Base-by-base conservation (phyloP, 2,888 invertebrate genomes). In the Drosophila testacea region DNA sequence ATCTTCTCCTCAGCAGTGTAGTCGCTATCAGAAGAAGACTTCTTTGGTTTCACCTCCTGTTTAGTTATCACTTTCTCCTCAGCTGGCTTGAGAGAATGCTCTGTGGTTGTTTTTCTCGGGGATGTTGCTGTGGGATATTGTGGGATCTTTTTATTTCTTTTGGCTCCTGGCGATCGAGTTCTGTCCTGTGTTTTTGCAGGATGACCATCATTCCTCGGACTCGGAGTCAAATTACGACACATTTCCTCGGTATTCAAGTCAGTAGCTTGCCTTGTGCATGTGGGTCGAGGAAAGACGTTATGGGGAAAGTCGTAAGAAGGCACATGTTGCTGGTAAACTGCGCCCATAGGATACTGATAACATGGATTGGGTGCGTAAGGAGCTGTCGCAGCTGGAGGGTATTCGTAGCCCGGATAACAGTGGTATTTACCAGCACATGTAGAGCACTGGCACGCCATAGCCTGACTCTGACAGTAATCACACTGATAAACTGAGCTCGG, bases 211-310 rank as follows among this genome's bases (percentile, higher is more conserved):
- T 11, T 1, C 2, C 10, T 27, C 4, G 44, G 55, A 56, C 44
- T 56, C 11, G 52, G 0, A 5, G 38, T 10, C 27, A 47, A 16
- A 6, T 47, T 42, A 1, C 60, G 54, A 22, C 59, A 69, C 1
- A 55, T 46, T 0, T 46, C 50, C 0, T 68, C 4, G 0, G 75
- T 84, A 32, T 82, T 69, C 1, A 80, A 39, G 39, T 82, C 75
- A 6, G 75, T 67, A 3, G 4, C 38, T 2, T 48, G 48, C 28
- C 62, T 57, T 0, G 16, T 4, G 32, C 3, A 41, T 3, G 10
- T 3, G 3, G 10, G 27, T 3, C 36, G 28, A 0, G 55, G 11
- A 13, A 36, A 44, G 4, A 13, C 11, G 34, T 16, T 22, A 36
- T 7, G 1, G 27, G 36, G 4, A 13, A 42, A 11, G 9, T 32